phyloP scores from a whole-genome alignment of 2,113 vertebrate genomes.

The Accipiter virgatus region DNA sequence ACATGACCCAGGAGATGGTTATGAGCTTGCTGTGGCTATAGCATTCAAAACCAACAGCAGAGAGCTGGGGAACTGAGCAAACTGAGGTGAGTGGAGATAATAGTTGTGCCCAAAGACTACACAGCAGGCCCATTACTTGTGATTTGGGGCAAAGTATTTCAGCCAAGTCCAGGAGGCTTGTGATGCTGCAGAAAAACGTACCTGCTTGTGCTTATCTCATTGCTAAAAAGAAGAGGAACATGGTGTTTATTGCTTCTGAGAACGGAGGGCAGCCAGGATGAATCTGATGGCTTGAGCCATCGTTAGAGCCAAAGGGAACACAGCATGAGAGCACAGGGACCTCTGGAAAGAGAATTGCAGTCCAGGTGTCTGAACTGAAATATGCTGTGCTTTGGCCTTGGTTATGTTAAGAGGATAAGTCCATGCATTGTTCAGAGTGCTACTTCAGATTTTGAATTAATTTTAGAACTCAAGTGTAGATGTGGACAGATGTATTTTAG shows the following conservation, averaged over 20 bases:
- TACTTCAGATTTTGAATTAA: not conserved
- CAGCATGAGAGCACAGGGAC: accelerated
- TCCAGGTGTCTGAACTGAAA: not conserved
- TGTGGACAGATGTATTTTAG: not conserved
- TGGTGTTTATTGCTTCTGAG: not conserved
- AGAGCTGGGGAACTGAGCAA: not conserved
- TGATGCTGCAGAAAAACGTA: not conserved
- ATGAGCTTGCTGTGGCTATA: not conserved
- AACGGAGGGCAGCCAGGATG: not conserved
- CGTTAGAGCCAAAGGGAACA: not conserved
- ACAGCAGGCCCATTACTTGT: accelerated
- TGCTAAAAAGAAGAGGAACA: not conserved
- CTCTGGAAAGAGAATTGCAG: not conserved
- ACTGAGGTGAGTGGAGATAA: not conserved
- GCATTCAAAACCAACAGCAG: not conserved
- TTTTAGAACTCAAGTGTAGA: not conserved
- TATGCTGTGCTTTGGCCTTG: not conserved
- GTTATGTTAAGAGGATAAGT: not conserved
- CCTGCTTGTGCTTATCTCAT: not conserved
- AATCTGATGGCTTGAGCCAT: not conserved
- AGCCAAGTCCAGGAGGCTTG: not conserved
- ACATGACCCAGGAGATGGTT: not conserved
- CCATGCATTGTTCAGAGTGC: not conserved
- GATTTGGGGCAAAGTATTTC: not conserved
- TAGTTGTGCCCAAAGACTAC: accelerated